phyloP scores from a whole-genome alignment of 1,140 invertebrate species.

The Megathymus violae region DNA sequence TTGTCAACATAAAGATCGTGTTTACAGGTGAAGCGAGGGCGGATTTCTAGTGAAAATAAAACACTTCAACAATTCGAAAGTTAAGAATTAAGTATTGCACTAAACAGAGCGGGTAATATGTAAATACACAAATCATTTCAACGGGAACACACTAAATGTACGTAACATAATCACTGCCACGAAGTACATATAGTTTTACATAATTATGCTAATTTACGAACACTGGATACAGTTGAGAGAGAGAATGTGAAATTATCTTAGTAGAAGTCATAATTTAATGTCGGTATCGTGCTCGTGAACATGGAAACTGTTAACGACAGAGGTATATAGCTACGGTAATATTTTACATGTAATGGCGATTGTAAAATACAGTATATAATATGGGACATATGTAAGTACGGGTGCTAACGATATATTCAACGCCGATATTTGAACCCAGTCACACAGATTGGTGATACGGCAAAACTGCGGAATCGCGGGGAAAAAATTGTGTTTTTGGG shows the following conservation, averaged over 20 bases:
- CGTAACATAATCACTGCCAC: constrained; percentile 14
- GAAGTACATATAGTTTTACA: constrained; percentile 27
- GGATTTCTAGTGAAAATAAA: too few relatives aligned
- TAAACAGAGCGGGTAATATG: constrained; percentile 22
- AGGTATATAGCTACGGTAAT: neutral
- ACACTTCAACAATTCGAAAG: constrained; percentile 21
- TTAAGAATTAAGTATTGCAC: constrained; percentile 18
- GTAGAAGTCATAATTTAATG: neutral
- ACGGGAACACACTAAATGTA: constrained; percentile 8
- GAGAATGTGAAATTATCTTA: constrained; percentile 26
- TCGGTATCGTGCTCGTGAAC: constrained; percentile 4
- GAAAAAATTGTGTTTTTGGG: too few relatives aligned
- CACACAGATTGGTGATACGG: too few relatives aligned
- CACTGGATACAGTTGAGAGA: constrained; percentile 9
- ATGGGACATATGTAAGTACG: too few relatives aligned
- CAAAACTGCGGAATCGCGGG: too few relatives aligned
- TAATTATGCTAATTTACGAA: constrained; percentile 28
- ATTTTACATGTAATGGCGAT: too few relatives aligned
- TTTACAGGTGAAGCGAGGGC: too few relatives aligned
- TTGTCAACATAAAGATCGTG: too few relatives aligned
- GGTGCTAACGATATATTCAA: too few relatives aligned
- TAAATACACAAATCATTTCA: constrained; percentile 24
- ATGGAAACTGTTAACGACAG: constrained; percentile 1
- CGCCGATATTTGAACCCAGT: too few relatives aligned
- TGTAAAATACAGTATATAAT: too few relatives aligned